Conservation (phyloP, 2,113 vertebrate species). For the Lontra canadensis region DNA sequence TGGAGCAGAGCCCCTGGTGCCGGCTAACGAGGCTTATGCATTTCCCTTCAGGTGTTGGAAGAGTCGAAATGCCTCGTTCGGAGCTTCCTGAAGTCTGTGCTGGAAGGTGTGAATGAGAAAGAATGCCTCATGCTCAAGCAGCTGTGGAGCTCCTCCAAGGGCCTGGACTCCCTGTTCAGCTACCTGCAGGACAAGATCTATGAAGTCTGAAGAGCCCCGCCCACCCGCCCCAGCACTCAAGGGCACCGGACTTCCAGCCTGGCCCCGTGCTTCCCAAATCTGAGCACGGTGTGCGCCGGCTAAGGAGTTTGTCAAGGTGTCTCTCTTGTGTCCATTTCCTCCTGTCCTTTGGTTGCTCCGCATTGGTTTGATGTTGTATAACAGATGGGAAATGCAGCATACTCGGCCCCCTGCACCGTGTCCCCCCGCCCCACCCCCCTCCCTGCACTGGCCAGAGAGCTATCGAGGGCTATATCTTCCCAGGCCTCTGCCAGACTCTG, state of each 20-base stretch:
- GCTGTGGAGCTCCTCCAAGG: conserved; percentile 97
- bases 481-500: conserved; percentile 61
- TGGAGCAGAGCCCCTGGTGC: not conserved
- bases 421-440: not conserved
- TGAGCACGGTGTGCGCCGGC: conserved; percentile 69
- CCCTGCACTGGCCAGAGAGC: conserved; percentile 36
- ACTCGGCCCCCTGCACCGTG: not conserved
- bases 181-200: conserved; percentile 96
- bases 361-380: conserved; percentile 81
- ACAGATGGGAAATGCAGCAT: conserved; percentile 68
- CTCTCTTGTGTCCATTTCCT: conserved; percentile 81
- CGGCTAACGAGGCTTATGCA: not conserved
- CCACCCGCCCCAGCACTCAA: not conserved
- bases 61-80: conserved; percentile 96
- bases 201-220: conserved; percentile 87
- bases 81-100: conserved; percentile 92
- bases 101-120: conserved; percentile 97
- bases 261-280: conserved; percentile 66
- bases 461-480: conserved; percentile 76
- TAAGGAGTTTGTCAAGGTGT: conserved; percentile 79
- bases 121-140: conserved; percentile 97
- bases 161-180: conserved; percentile 96
- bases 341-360: conserved; percentile 78
- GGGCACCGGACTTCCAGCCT: conserved; percentile 68
- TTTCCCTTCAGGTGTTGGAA: conserved; percentile 91